A percentile compares a stretch with the other conserved stretches of the same genome.
Evolutionary conservation across 1,140 invertebrate genomes (phyloP).

Genomic region (Camponotus pennsylvanicus): DNA sequence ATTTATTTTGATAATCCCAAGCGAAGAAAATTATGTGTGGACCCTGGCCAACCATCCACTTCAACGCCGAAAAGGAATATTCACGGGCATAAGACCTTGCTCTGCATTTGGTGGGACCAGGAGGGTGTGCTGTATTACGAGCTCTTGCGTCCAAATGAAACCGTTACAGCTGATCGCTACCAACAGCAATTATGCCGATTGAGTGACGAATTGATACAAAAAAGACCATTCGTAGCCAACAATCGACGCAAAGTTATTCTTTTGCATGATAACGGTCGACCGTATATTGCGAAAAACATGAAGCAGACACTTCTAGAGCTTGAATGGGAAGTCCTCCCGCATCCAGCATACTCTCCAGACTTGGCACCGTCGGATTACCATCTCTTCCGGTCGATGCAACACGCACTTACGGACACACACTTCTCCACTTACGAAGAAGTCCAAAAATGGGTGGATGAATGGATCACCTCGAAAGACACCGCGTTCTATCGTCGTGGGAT

Average conservation of each 20-base stretch:
- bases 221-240: too few species aligned
- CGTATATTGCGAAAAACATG: too few species aligned
- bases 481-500: too few species aligned
- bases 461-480: too few species aligned
- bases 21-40: background rate
- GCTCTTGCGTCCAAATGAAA: background rate
- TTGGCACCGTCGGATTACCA: slow-evolving; percentile 9
- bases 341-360: background rate
- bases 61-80: background rate
- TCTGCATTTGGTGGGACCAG: background rate
- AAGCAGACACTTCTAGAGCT: too few species aligned
- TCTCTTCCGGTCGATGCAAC: background rate
- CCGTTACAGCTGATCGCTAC: background rate
- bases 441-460: too few species aligned
- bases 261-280: too few species aligned
- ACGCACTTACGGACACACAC: background rate
- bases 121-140: slow-evolving; percentile 1
- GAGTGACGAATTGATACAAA: background rate
- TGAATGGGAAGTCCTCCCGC: background rate
- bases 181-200: background rate
- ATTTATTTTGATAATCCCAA: background rate
- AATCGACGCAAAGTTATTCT: too few species aligned
- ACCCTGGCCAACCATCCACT: background rate
- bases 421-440: background rate
- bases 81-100: background rate